Evolutionary conservation across 2,888 invertebrate genomes (phyloP).

Genomic region (Agrilus mali): DNA sequence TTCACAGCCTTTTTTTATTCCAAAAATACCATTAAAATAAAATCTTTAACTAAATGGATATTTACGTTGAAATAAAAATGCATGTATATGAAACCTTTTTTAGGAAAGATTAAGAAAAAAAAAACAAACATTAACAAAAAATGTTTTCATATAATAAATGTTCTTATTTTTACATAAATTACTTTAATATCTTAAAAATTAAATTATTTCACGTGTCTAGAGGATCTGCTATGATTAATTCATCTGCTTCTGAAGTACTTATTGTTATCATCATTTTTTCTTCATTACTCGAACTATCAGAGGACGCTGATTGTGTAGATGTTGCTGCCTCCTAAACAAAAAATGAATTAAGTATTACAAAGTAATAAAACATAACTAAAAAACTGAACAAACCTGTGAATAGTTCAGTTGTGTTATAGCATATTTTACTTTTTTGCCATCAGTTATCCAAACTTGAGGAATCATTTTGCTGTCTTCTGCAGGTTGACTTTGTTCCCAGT

Average conservation of each 20-base stretch:
- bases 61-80: too few relatives aligned
- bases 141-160: slow-evolving; percentile 6
- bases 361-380: not conserved
- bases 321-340: slow-evolving; percentile 50
- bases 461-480: slow-evolving; percentile 16
- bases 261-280: slow-evolving; percentile 69
- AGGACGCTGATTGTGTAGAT: slow-evolving; percentile 58
- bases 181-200: not conserved
- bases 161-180: not conserved
- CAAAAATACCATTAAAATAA: too few relatives aligned
- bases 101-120: slow-evolving; percentile 1
- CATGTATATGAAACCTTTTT: too few relatives aligned
- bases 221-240: slow-evolving; percentile 32
- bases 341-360: not conserved
- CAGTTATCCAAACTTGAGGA: slow-evolving; percentile 30
- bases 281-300: slow-evolving; percentile 57
- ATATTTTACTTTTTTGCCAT: slow-evolving; percentile 32
- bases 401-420: slow-evolving; percentile 34
- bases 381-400: slow-evolving; percentile 27
- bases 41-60: too few relatives aligned
- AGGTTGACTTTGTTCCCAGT: slow-evolving; percentile 15
- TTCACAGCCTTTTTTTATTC: too few relatives aligned
- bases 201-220: slow-evolving; percentile 15
- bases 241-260: slow-evolving; percentile 42
- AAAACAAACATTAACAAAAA: slow-evolving; percentile 8